phyloP scores from a whole-genome alignment of 2,888 invertebrate genomes.

The Chelonus formosanus region DNA sequence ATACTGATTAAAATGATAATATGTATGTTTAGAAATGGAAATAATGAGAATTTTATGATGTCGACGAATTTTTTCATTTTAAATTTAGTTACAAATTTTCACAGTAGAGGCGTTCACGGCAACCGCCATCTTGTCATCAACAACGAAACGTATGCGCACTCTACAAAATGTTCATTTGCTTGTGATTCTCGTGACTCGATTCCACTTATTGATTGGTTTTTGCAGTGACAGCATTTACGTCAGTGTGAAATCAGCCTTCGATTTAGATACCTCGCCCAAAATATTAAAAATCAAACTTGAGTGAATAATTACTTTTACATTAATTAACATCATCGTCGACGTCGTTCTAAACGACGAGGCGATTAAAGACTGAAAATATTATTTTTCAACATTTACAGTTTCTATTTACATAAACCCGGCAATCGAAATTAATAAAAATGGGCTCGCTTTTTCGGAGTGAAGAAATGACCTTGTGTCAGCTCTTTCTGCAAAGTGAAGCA shows the following conservation, averaged over 20 bases:
- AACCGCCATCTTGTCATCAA: too few relatives aligned
- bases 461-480: conserved; percentile 98
- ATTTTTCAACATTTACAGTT: too few relatives aligned
- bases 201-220: not conserved
- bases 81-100: too few relatives aligned
- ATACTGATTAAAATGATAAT: too few relatives aligned
- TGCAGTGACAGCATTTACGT: conserved; percentile 19
- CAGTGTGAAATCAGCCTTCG: conserved; percentile 9
- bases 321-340: not conserved
- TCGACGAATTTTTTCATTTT: too few relatives aligned
- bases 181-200: too few relatives aligned
- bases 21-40: too few relatives aligned
- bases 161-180: too few relatives aligned
- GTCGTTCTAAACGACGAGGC: conserved; percentile 1
- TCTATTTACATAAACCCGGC: not conserved
- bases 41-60: too few relatives aligned
- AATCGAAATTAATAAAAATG: conserved; percentile 67
- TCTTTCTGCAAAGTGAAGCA: conserved; percentile 97
- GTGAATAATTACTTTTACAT: too few relatives aligned
- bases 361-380: conserved; percentile 4
- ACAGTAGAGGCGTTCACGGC: too few relatives aligned
- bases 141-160: too few relatives aligned
- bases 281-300: conserved; percentile 21
- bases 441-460: conserved; percentile 96
- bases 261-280: conserved; percentile 38